Evolutionary conservation across 2,113 vertebrate genomes (phyloP), one percentile per base, ranked within the genome.

Genomic region (Miniopterus natalensis): DNA sequence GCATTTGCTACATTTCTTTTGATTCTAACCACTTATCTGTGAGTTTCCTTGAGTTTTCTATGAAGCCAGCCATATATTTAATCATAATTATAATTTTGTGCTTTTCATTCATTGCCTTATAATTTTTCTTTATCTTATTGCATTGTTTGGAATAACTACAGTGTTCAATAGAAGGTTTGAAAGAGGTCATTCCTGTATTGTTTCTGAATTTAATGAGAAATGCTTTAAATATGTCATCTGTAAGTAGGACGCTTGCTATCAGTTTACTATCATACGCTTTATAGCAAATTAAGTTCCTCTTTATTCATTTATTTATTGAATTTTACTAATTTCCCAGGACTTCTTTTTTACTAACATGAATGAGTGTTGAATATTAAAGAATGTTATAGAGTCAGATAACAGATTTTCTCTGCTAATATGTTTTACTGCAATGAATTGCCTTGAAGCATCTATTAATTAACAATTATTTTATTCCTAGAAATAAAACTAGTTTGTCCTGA

Each of bases 191-290:
- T 77, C 12, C 17, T 73, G 12, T n/a, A 29, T 87, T 61, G 10
- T 65, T 81, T 85, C 78, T 85, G 12, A 90, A 61, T 55, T 63
- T 78, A 78, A 61, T 93, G 55, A 91, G 13, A 86, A 95, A 51
- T 63, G 3, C 20, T 59, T 84, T 75, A 93, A 77, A 77, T 80
- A 75, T 70, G 36, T 90, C 31, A 65, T 90, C 23, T 36, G 40
- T 63, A 91, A 89, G 7, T 59, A 83, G 21, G 27, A 66, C 87
- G 17, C 18, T 63, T 88, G 20, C 14, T 65, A 3, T 66, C 65
- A 8, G 4, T 65, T 65, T 78, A 78, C 42, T 57, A 14, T 45
- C 27, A 66, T 87, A 90, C 53, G 15, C 3, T 66, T 84, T 73
- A 83, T 47, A 84, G 40, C 31, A 78, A 81, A 81, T n/a, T 59